These are phyloP conservation scores for Phocoena sinus DNA, from an alignment of 2,113 vertebrate species.

Conservation along the genomic window DNA sequence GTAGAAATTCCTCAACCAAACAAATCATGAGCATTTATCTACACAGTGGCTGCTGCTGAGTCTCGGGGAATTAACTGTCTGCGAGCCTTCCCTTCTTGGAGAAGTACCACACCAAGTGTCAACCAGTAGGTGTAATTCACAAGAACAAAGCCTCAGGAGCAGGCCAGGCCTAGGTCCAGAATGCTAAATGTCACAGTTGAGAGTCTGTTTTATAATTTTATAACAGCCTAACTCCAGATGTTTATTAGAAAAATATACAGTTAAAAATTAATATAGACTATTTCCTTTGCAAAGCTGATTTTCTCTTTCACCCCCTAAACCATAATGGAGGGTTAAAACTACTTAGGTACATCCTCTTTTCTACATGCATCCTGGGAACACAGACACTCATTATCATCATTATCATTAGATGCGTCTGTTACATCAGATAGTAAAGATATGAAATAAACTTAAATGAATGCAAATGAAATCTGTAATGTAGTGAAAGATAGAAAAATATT, in stretches of 20 bases:
- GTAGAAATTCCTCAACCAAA: not conserved
- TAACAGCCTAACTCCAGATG: not conserved
- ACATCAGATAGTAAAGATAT: not conserved
- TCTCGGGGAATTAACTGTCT: not conserved
- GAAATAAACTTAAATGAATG: not conserved
- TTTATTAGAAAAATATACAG: not conserved
- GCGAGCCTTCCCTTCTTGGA: not conserved
- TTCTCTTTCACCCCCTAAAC: not conserved
- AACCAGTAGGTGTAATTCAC: not conserved
- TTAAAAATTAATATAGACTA: not conserved
- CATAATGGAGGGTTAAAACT: not conserved
- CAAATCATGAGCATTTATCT: not conserved
- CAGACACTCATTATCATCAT: not conserved
- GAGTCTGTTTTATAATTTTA: not conserved
- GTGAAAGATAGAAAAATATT: not conserved
- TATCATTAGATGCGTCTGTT: not conserved
- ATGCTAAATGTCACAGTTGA: not conserved
- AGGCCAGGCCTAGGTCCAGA: not conserved
- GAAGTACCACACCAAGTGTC: not conserved
- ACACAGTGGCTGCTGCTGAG: not conserved
- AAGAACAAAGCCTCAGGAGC: not conserved
- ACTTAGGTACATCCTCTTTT: not conserved
- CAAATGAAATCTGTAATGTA: not conserved
- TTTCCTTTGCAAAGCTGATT: not conserved
- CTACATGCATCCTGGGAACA: not conserved